Evolutionary conservation across 2,797 vertebrate species (phyloP).

Genomic region (Okamejei kenojei): DNA sequence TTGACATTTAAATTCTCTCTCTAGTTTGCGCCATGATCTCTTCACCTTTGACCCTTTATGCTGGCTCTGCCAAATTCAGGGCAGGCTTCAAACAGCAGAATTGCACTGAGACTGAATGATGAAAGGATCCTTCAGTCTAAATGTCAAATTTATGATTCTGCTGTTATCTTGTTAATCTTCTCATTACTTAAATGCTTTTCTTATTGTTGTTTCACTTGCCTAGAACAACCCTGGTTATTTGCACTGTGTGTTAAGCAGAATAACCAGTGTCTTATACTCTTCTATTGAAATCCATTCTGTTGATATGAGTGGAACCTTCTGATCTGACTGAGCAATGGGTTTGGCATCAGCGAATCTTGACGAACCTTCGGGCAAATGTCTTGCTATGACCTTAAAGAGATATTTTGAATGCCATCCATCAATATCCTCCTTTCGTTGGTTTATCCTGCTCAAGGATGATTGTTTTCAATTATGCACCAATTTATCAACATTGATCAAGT

Average conservation of each 20-base stretch:
- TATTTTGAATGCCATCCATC: background rate
- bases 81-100: background rate
- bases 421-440: background rate
- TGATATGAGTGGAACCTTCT: too few relatives aligned
- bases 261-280: too few relatives aligned
- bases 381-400: background rate
- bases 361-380: background rate
- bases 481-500: too few relatives aligned
- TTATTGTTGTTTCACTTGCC: background rate
- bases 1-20: background rate
- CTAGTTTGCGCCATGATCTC: background rate
- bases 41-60: background rate
- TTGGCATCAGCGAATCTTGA: too few relatives aligned
- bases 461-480: background rate
- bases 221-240: too few relatives aligned
- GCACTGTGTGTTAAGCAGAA: too few relatives aligned
- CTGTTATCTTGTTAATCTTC: background rate
- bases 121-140: background rate
- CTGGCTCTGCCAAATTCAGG: background rate
- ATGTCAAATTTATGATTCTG: background rate
- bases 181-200: background rate
- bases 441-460: background rate
- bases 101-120: background rate
- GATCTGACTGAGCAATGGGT: too few relatives aligned
- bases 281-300: too few relatives aligned